These are phyloP conservation scores for Prunella fulvescens DNA, from an alignment of 2,113 vertebrate species.

Conservation along the genomic window DNA sequence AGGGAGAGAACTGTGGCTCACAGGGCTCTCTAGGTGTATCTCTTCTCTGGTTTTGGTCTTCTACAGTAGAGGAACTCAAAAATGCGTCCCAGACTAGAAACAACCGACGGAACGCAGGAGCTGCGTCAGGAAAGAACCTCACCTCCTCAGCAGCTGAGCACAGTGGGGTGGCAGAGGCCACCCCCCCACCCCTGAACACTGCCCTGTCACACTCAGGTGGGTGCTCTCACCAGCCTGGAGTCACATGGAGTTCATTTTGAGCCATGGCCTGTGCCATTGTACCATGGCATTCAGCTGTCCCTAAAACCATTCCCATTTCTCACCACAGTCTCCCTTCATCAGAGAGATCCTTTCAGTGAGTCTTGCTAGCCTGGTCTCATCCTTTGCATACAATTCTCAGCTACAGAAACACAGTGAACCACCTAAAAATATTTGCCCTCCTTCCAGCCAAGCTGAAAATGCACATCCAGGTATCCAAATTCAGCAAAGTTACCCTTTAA, in stretches of 20 bases:
- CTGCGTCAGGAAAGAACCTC: not conserved
- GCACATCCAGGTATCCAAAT: not conserved
- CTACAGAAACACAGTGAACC: not conserved
- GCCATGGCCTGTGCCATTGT: rapidly evolving
- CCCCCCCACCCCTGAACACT: not conserved
- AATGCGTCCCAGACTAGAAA: conserved; percentile 48
- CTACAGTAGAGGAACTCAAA: conserved; percentile 67
- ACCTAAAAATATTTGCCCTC: not conserved
- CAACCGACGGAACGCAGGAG: not conserved
- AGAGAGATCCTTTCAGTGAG: no score
- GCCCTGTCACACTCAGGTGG: conserved; percentile 9
- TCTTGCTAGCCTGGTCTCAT: not conserved
- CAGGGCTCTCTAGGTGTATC: not conserved
- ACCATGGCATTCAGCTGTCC: not conserved
- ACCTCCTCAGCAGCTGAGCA: not conserved
- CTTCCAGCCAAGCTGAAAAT: not conserved
- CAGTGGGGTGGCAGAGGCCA: not conserved
- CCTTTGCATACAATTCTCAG: not conserved
- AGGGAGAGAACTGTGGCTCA: not conserved
- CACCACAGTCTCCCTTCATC: not conserved
- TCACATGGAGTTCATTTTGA: rapidly evolving
- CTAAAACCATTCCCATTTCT: not conserved
- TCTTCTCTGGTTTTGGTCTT: not conserved
- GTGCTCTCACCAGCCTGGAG: not conserved
- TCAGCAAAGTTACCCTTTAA: not conserved